Percentiles rank a stretch among this genome's conserved stretches.
phyloP scores from a whole-genome alignment of 2,797 vertebrate genomes.

The Catharus ustulatus region DNA sequence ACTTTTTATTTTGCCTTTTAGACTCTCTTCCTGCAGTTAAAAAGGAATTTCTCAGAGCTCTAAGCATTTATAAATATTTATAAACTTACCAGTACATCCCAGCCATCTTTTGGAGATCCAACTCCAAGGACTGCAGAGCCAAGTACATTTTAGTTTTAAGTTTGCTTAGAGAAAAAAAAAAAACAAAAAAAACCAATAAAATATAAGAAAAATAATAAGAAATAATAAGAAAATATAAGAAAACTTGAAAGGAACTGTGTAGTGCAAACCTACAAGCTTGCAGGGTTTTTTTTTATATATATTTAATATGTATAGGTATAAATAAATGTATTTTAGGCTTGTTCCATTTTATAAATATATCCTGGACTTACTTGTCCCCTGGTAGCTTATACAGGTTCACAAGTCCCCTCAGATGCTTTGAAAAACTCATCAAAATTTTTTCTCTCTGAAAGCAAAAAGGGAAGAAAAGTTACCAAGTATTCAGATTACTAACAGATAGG shows the following conservation, averaged over 20 bases:
- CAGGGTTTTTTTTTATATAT: fast-evolving
- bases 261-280: not conserved
- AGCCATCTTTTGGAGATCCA: constrained; percentile 98
- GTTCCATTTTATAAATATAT: not conserved
- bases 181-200: not conserved
- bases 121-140: constrained; percentile 94
- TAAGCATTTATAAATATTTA: not conserved
- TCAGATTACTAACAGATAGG: not conserved
- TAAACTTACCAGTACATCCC: constrained; percentile 93
- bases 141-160: constrained; percentile 99
- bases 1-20: not conserved
- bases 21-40: not conserved
- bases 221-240: not conserved
- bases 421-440: constrained; percentile 98
- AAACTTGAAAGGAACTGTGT: not conserved
- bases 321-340: not conserved
- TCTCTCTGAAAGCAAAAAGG: constrained; percentile 81
- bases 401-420: constrained; percentile 94
- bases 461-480: not conserved
- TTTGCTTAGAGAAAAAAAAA: constrained; percentile 80
- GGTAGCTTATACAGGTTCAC: constrained; percentile 97
- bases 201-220: not conserved
- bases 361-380: constrained; percentile 90
- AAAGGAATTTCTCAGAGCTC: not conserved
- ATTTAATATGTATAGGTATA: not conserved